Evolutionary conservation across 2,113 vertebrate genomes (phyloP), one percentile per base, ranked within the genome.

Genomic region (Cheirogaleus medius): DNA sequence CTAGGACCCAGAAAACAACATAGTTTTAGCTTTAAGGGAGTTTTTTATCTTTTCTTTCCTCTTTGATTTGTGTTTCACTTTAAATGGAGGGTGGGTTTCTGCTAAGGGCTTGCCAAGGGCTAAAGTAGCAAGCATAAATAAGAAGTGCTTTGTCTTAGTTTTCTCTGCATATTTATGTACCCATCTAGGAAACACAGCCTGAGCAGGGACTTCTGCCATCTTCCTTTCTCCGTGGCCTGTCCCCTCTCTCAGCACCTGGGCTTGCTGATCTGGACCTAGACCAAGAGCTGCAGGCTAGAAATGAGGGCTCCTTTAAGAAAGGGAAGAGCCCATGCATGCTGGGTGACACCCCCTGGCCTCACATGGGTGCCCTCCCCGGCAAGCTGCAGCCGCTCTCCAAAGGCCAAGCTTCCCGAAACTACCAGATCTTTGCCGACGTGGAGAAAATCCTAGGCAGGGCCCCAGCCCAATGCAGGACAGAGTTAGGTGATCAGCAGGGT

Each of bases 141-240:
- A 63, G 52, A 49, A 54, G 34, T 9, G 18, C 21, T 69, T 63
- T 37, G 12, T 44, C 58, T 96, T 69, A 56, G 80, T 96, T 93
- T 87, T 87, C 77, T 97, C 85, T 97, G 98, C 84, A 92, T 96
- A 56, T 97, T 98, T 97, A 76, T 97, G 71, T 97, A 54, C 91
- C 92, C 95, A 23, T 96, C 95, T 97, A 97, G 98, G 98, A 98
- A 68, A 81, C 66, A 74, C 96, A 97, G 94, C 93, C 98, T 58
- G 97, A 98, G 76, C 90, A 97, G 95, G 98, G 98, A 76, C 90
- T 97, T 94, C 97, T 96, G 90, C 97, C 95, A 92, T 78, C 97
- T 69, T 34, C 91, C 96, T 95, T 95, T 69, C 97, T 97, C 58
- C 52, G 54, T 8, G 88, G 95, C 56, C 77, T 44, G 4, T 96